Evolutionary conservation across 2,113 vertebrate species (phyloP).

Genomic region (Eolophus roseicapilla): DNA sequence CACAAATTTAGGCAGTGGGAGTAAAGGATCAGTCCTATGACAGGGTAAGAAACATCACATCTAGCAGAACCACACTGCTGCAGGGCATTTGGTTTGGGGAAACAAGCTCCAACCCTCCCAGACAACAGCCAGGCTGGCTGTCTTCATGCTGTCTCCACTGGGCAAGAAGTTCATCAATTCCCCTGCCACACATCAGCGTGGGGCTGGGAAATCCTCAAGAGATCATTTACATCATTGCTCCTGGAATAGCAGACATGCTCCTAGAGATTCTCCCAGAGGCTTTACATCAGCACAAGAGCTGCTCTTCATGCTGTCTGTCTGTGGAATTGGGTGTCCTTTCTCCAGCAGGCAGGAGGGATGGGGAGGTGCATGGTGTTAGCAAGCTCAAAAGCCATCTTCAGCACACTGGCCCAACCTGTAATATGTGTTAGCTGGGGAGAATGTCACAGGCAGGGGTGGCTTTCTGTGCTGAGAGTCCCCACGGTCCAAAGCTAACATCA

Average conservation of each 20-base stretch:
- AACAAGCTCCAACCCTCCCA: neutral
- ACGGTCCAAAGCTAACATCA: accelerated
- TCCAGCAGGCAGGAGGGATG: neutral
- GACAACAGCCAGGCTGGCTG: neutral
- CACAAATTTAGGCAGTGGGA: neutral
- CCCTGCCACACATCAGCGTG: neutral
- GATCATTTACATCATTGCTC: neutral
- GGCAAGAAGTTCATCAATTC: neutral
- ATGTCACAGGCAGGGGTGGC: neutral
- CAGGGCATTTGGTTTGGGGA: neutral
- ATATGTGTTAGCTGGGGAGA: neutral
- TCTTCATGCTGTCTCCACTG: neutral
- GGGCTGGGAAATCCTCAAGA: neutral
- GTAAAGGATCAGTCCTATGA: neutral
- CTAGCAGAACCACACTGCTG: neutral
- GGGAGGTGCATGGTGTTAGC: neutral
- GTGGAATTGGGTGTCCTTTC: neutral
- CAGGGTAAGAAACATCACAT: neutral
- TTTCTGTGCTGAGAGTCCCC: neutral
- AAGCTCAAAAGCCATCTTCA: neutral
- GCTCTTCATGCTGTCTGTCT: neutral
- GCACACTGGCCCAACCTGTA: neutral
- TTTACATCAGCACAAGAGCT: neutral
- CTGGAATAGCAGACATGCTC: neutral
- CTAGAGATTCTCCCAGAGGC: neutral